phyloP scores from a whole-genome alignment of 2,797 vertebrate species.

The Ceryle rudis region DNA sequence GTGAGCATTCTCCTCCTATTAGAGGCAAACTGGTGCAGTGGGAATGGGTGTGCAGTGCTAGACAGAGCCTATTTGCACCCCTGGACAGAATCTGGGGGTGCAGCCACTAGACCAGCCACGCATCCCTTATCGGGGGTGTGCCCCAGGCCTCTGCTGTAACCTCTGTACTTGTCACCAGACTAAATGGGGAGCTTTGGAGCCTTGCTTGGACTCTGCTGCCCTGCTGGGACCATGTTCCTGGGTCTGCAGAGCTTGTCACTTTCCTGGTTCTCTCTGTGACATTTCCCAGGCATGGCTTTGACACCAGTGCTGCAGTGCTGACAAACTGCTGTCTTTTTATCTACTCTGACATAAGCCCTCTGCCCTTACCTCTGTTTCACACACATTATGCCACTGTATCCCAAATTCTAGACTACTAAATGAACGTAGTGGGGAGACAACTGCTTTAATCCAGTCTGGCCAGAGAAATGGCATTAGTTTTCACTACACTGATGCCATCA shows the following conservation, averaged over 20 bases:
- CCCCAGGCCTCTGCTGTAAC: background rate
- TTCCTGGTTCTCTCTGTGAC: background rate
- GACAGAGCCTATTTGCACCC: background rate
- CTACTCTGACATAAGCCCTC: background rate
- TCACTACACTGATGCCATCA: background rate
- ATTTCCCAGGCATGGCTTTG: background rate
- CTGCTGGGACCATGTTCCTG: accelerated
- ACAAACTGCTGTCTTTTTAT: background rate
- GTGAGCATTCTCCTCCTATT: background rate
- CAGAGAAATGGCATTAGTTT: background rate
- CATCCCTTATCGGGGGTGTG: background rate
- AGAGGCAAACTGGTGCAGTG: background rate
- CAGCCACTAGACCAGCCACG: background rate
- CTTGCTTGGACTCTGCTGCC: background rate
- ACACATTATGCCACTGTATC: background rate
- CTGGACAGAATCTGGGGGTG: no score
- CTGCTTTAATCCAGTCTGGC: background rate
- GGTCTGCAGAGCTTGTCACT: background rate
- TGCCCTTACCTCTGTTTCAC: background rate
- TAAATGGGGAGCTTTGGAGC: background rate
- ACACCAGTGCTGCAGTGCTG: background rate
- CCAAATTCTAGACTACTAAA: background rate
- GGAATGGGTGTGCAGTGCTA: background rate
- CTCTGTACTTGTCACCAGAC: background rate
- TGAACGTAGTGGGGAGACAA: background rate